Percentiles rank a stretch among this genome's conserved stretches.
Evolutionary conservation across 2,888 invertebrate species (phyloP).

Genomic region (Watsonalla binaria): DNA sequence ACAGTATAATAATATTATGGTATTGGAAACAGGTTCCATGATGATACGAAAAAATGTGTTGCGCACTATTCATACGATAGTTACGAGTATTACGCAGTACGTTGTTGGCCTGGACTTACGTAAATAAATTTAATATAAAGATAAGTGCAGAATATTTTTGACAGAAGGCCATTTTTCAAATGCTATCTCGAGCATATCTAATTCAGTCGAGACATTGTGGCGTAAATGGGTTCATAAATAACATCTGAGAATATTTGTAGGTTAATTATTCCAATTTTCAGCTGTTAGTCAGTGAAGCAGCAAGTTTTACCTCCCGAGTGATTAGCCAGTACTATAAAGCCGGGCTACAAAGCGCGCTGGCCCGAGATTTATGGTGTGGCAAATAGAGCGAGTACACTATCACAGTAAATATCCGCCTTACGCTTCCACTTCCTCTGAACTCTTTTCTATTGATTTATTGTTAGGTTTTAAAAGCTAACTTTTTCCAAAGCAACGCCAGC

Average conservation of each 20-base stretch:
- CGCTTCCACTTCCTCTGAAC: constrained; percentile 63
- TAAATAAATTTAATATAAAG: not conserved
- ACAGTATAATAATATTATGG: constrained; percentile 34
- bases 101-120: not conserved
- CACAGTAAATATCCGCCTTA: constrained; percentile 67
- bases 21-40: constrained; percentile 4
- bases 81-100: not conserved
- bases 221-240: not conserved
- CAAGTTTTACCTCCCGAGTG: constrained; percentile 22
- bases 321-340: constrained; percentile 58
- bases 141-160: not conserved
- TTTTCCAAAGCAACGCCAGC: constrained; percentile 67
- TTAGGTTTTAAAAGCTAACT: constrained; percentile 69
- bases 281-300: constrained; percentile 11
- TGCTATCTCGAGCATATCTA: not conserved
- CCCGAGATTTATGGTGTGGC: constrained; percentile 54
- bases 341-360: constrained; percentile 54
- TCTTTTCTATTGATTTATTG: constrained; percentile 72
- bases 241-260: constrained; percentile 1
- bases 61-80: not conserved
- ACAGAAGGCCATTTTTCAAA: not conserved
- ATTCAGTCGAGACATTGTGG: not conserved
- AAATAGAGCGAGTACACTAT: constrained; percentile 48
- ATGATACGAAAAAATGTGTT: not conserved
- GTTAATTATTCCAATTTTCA: constrained; percentile 4